Evolutionary conservation across 2,797 vertebrate species (phyloP).

Genomic region (Pangasius sanitwongsei): DNA sequence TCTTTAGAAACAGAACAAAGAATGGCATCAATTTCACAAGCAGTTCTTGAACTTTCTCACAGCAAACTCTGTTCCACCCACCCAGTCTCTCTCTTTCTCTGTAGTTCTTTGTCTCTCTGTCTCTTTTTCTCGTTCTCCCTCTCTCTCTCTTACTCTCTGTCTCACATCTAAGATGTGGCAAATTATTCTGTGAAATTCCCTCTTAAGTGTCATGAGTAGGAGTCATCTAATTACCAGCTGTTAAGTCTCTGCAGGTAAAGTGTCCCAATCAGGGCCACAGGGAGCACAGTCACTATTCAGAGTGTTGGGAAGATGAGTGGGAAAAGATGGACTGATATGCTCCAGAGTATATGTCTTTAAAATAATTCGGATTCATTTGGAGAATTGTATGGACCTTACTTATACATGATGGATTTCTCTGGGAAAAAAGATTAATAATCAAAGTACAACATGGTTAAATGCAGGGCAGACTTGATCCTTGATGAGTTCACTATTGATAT

Average conservation of each 20-base stretch:
- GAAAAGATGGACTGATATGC: neutral
- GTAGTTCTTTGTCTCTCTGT: neutral
- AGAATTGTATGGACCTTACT: neutral
- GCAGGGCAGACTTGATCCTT: neutral
- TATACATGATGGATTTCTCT: neutral
- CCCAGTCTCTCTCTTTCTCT: neutral
- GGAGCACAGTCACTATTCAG: conserved; percentile 1
- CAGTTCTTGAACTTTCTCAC: conserved; percentile 43
- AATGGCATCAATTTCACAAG: conserved; percentile 44
- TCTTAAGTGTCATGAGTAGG: conserved; percentile 35
- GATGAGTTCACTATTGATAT: neutral
- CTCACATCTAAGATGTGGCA: conserved; percentile 27
- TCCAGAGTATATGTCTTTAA: neutral
- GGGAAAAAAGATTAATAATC: neutral
- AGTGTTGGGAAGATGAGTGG: neutral
- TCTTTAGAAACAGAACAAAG: conserved; percentile 46
- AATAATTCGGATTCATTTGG: neutral
- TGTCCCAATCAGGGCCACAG: conserved; percentile 12
- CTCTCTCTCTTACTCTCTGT: neutral
- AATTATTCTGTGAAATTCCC: conserved; percentile 29
- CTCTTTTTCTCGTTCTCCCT: neutral
- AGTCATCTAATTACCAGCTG: conserved; percentile 22
- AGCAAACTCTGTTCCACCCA: conserved; percentile 27
- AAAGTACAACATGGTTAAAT: neutral
- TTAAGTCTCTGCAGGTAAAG: conserved; percentile 27